Evolutionary conservation across 2,888 invertebrate species (phyloP).

Genomic region (Pollenia labialis): DNA sequence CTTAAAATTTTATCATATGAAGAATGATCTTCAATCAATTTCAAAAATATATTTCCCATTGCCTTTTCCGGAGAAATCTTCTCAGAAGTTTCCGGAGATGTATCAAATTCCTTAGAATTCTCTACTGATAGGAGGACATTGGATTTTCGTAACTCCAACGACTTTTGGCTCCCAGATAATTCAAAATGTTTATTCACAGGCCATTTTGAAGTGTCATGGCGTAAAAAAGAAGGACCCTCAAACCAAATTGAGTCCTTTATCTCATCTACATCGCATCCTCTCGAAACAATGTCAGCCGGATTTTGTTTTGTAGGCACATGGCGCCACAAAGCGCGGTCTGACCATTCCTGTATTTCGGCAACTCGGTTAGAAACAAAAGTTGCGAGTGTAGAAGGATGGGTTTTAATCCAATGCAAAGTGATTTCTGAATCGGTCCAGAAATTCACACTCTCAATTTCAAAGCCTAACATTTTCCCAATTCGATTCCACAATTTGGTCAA

Average conservation of each 20-base stretch:
- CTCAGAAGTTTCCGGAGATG: too few species aligned
- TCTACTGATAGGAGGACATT: slow-evolving; percentile 1
- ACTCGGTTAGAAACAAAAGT: slow-evolving; percentile 16
- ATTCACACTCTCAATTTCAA: too few species aligned
- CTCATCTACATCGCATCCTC: slow-evolving; percentile 13
- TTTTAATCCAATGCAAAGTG: background rate
- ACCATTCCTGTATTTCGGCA: slow-evolving; percentile 2
- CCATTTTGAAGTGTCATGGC: slow-evolving; percentile 3
- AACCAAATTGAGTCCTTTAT: too few species aligned
- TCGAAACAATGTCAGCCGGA: slow-evolving; percentile 1
- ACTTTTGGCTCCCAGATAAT: slow-evolving; percentile 16
- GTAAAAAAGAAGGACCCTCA: background rate
- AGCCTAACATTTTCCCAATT: too few species aligned
- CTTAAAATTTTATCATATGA: too few species aligned
- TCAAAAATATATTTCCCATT: too few species aligned
- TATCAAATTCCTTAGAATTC: too few species aligned
- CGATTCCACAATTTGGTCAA: background rate
- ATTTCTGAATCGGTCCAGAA: background rate
- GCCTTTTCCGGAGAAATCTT: too few species aligned
- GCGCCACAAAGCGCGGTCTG: background rate
- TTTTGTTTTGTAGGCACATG: background rate
- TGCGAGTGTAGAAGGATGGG: background rate
- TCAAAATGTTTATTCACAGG: slow-evolving; percentile 36
- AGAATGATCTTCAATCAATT: too few species aligned
- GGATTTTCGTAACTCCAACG: slow-evolving; percentile 15